A percentile compares a stretch with the other conserved stretches of the same genome.
phyloP scores from a whole-genome alignment of 1,140 invertebrate genomes.

The Drosophila lini region DNA sequence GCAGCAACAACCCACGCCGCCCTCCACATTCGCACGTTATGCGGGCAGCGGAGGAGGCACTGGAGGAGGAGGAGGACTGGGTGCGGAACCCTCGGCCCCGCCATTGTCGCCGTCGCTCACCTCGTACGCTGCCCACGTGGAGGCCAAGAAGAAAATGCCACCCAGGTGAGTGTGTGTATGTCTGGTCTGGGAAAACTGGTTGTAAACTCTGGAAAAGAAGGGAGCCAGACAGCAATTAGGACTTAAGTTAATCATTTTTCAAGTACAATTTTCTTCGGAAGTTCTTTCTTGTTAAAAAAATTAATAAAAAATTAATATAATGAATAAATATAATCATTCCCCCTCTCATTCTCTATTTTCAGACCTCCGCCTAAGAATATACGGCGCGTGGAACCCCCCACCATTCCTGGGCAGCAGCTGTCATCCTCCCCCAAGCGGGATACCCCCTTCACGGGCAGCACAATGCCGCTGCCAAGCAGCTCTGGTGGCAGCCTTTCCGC shows the following conservation, averaged over 20 bases:
- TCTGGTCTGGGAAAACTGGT: background rate
- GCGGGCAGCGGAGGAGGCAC: conserved; percentile 12
- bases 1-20: conserved; percentile 36
- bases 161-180: conserved; percentile 85
- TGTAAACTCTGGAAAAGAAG: background rate
- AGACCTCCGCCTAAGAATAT: conserved; percentile 88
- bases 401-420: conserved; percentile 84
- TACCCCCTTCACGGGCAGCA: conserved; percentile 64
- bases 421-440: conserved; percentile 83
- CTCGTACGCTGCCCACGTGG: conserved; percentile 82
- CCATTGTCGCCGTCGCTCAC: conserved; percentile 83
- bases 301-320: background rate
- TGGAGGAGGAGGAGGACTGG: conserved; percentile 4
- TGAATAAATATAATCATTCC: no score
- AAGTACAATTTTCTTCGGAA: background rate
- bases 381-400: conserved; percentile 86
- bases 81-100: conserved; percentile 68
- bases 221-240: background rate
- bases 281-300: background rate
- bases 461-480: conserved; percentile 68
- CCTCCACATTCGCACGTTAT: conserved; percentile 67
- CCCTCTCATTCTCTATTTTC: conserved; percentile 43
- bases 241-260: background rate
- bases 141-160: conserved; percentile 87
- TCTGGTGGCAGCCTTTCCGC: conserved; percentile 62